Percentiles rank a stretch among this genome's conserved stretches.
Evolutionary conservation across 2,113 vertebrate genomes (phyloP).

Genomic region (Mixornis gularis): DNA sequence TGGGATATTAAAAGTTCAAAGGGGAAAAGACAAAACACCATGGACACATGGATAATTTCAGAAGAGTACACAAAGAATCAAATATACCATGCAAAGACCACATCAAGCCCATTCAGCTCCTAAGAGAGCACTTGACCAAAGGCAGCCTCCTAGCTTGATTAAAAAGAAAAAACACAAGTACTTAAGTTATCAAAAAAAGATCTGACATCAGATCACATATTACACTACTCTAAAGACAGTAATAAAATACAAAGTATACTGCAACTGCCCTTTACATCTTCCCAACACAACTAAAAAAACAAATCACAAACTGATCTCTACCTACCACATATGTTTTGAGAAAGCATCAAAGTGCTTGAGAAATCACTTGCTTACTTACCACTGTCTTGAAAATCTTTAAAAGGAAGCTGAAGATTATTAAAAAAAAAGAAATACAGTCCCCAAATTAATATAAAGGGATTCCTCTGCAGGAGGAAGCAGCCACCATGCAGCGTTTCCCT

Average conservation of each 20-base stretch:
- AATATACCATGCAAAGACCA: not conserved
- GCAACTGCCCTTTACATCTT: not conserved
- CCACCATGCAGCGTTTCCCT: not conserved
- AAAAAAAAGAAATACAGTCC: not conserved
- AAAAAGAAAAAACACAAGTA: not conserved
- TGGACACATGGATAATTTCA: not conserved
- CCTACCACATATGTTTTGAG: not conserved
- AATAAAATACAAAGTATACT: not conserved
- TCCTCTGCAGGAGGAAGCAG: not conserved
- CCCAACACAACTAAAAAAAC: not conserved
- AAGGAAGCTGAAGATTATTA: not conserved
- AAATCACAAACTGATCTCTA: not conserved
- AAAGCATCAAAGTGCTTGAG: not conserved
- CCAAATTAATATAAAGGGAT: not conserved
- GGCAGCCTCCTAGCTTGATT: not conserved
- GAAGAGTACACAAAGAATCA: not conserved
- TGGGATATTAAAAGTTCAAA: not conserved
- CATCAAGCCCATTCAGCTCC: not conserved
- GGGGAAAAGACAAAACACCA: not conserved
- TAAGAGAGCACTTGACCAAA: not conserved
- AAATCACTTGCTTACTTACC: constrained; percentile 38
- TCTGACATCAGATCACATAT: not conserved
- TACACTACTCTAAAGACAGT: not conserved
- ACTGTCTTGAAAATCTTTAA: not conserved
- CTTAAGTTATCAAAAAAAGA: not conserved